Conservation (phyloP, 2,888 invertebrate species). For the Sarcophaga subvicina region DNA sequence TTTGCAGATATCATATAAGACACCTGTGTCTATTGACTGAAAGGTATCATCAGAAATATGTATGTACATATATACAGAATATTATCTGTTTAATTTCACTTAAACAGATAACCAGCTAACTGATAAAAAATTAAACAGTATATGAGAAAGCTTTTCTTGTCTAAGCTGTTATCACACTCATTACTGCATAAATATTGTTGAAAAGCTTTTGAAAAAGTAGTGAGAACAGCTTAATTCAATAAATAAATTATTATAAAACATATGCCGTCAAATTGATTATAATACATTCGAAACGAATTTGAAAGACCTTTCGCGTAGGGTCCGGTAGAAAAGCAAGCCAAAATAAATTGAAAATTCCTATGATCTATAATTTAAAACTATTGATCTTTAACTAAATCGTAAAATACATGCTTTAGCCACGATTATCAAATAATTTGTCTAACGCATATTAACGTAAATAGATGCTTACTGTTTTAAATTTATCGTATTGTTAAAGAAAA, state of each 20-base stretch:
- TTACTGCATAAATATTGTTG: too few species aligned
- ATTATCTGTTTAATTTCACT: slow-evolving; percentile 30
- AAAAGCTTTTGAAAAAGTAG: background rate
- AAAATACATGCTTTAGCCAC: too few species aligned
- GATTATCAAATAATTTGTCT: too few species aligned
- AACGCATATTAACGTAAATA: too few species aligned
- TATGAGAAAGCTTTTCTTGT: background rate
- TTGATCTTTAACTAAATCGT: too few species aligned
- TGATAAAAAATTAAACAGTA: background rate
- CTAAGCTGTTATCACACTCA: too few species aligned
- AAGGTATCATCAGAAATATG: too few species aligned
- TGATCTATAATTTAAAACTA: too few species aligned
- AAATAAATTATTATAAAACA: background rate
- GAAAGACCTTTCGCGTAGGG: background rate
- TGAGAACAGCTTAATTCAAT: background rate
- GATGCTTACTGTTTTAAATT: too few species aligned
- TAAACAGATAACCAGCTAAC: slow-evolving; percentile 35
- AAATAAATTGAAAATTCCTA: too few species aligned
- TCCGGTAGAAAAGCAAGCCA: background rate
- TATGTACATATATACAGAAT: background rate
- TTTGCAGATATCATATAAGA: background rate
- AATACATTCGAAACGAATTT: background rate
- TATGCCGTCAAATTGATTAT: background rate
- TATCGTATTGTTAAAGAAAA: too few species aligned
- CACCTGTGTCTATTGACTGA: background rate